These are phyloP conservation scores for Lydus trimaculatus DNA, from an alignment of 2,888 invertebrate genomes.

Conservation along the genomic window DNA sequence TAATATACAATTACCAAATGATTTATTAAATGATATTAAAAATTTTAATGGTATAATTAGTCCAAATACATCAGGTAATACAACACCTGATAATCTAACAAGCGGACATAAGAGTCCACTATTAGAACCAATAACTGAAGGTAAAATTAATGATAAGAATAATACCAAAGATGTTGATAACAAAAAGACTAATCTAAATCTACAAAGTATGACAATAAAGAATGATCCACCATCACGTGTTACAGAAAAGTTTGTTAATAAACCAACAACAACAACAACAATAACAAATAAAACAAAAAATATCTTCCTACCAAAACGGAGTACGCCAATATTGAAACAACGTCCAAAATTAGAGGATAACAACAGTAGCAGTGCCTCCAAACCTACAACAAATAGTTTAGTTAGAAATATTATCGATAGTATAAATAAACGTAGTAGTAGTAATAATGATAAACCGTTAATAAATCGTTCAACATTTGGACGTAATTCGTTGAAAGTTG, in stretches of 20 bases:
- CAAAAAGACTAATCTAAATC: constrained; percentile 44
- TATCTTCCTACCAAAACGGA: constrained; percentile 38
- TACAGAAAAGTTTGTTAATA: constrained; percentile 52
- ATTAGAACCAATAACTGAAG: constrained; percentile 65
- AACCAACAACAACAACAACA: constrained; percentile 14
- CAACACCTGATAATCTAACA: constrained; percentile 66
- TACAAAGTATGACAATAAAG: constrained; percentile 48
- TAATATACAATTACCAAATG: constrained; percentile 69
- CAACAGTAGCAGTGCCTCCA: constrained; percentile 29
- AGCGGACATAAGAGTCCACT: constrained; percentile 61
- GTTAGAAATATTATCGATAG: constrained; percentile 58
- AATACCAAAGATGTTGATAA: constrained; percentile 15
- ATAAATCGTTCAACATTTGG: constrained; percentile 51
- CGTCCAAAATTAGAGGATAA: constrained; percentile 41
- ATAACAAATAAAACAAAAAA: constrained; percentile 33
- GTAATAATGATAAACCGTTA: constrained; percentile 34
- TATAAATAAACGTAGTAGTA: constrained; percentile 54
- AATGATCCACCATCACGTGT: constrained; percentile 47
- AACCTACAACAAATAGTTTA: constrained; percentile 40
- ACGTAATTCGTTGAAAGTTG: constrained; percentile 54
- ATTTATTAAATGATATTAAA: constrained; percentile 77
- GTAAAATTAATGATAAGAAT: constrained; percentile 52
- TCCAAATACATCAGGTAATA: constrained; percentile 68
- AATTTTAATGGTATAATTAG: constrained; percentile 69
- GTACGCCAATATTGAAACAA: constrained; percentile 25